Evolutionary conservation across 2,888 invertebrate species (phyloP).

Genomic region (Hirtodrosophila duncani): DNA sequence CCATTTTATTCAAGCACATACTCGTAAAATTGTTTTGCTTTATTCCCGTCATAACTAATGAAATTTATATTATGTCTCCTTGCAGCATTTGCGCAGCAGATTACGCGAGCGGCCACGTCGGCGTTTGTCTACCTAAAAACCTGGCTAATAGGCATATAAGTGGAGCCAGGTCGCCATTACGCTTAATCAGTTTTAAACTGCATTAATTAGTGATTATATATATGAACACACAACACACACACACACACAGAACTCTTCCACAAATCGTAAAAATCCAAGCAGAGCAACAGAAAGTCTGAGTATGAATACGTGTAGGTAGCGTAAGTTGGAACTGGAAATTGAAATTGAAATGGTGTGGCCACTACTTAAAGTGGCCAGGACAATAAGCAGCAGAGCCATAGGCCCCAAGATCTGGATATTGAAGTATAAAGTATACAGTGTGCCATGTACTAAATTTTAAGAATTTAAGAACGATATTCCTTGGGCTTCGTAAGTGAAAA

Average conservation of each 20-base stretch:
- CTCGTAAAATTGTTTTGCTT: constrained; percentile 37
- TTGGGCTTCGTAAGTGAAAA: constrained; percentile 9
- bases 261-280: constrained; percentile 17
- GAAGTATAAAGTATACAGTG: too few species aligned
- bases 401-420: too few species aligned
- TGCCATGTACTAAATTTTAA: too few species aligned
- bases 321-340: constrained; percentile 15
- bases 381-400: constrained; percentile 38
- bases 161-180: neutral
- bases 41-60: constrained; percentile 42
- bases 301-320: constrained; percentile 26
- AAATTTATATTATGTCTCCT: constrained; percentile 47
- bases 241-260: constrained; percentile 33
- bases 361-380: constrained; percentile 17
- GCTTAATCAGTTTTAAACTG: constrained; percentile 2
- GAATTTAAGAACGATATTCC: constrained; percentile 48
- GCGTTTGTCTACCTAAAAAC: constrained; percentile 59
- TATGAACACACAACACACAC: constrained; percentile 3
- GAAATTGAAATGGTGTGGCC: constrained; percentile 9
- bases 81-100: constrained; percentile 56
- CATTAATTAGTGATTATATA: constrained; percentile 10
- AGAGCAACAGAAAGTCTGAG: constrained; percentile 59
- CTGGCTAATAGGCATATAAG: constrained; percentile 68
- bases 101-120: constrained; percentile 48
- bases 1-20: constrained; percentile 44